Conservation (phyloP, 2,113 vertebrate genomes). For the Sylvia atricapilla region DNA sequence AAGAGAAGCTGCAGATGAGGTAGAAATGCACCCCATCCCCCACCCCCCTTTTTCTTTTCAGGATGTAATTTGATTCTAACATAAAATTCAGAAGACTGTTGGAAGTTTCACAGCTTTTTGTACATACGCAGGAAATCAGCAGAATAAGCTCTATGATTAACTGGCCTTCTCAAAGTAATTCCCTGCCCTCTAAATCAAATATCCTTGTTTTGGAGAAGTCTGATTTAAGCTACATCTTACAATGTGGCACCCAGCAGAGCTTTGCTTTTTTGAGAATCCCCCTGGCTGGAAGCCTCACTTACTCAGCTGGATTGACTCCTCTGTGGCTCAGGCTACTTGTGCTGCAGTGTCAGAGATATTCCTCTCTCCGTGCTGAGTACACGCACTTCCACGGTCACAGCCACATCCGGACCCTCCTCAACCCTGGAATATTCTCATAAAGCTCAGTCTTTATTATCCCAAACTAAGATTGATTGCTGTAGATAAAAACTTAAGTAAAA, state of each 20-base stretch:
- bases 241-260: not conserved
- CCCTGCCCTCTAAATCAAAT: not conserved
- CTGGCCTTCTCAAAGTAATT: not conserved
- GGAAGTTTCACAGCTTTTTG: not conserved
- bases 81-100: not conserved
- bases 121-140: not conserved
- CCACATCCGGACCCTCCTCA: not conserved
- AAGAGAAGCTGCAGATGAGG: not conserved
- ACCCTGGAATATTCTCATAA: not conserved
- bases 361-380: not conserved
- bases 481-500: constrained; percentile 6
- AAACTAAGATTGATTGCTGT: not conserved
- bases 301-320: not conserved
- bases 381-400: not conserved
- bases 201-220: not conserved
- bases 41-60: not conserved
- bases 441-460: not conserved
- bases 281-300: constrained; percentile 19
- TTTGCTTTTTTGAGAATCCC: not conserved
- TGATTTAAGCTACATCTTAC: not conserved
- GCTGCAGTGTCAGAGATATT: not conserved
- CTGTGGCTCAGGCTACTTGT: not conserved
- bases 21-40: not conserved
- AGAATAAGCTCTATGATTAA: not conserved
- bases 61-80: not conserved